phyloP scores from a whole-genome alignment of 2,113 vertebrate genomes.

The Galemys pyrenaicus region DNA sequence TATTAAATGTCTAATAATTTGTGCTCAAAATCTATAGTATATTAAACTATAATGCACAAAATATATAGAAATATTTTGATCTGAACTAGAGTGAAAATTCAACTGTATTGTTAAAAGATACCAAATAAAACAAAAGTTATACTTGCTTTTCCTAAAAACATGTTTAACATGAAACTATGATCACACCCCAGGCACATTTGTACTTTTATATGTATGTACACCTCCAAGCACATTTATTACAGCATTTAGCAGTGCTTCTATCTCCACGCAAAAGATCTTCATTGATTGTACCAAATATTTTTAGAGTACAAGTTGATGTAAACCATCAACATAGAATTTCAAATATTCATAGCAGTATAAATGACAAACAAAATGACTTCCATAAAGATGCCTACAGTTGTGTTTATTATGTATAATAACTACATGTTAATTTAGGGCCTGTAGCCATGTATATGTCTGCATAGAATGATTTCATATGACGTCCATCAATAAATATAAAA shows the following conservation, averaged over 20 bases:
- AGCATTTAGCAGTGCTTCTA: constrained; percentile 5
- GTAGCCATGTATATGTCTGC: not conserved
- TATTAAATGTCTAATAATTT: not conserved
- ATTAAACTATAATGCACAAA: not conserved
- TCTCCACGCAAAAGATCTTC: not conserved
- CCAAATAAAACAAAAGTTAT: not conserved
- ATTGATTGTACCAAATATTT: constrained; percentile 7
- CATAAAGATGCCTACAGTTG: not conserved
- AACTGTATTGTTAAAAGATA: not conserved
- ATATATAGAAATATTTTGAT: constrained; percentile 29
- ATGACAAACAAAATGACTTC: constrained; percentile 52
- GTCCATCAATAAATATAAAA: constrained; percentile 21
- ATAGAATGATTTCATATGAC: not conserved
- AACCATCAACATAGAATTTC: constrained; percentile 15
- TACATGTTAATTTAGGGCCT: constrained; percentile 48
- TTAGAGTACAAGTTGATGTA: constrained; percentile 37
- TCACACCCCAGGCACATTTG: not conserved
- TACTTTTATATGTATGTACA: not conserved
- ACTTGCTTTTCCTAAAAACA: not conserved
- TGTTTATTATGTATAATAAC: constrained; percentile 15
- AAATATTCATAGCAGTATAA: constrained; percentile 13
- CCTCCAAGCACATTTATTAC: not conserved
- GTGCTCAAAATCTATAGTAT: not conserved
- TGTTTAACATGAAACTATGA: not conserved
- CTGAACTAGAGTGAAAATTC: not conserved